Base-by-base conservation (phyloP, 2,888 invertebrate species). In the Chirona hameri region DNA sequence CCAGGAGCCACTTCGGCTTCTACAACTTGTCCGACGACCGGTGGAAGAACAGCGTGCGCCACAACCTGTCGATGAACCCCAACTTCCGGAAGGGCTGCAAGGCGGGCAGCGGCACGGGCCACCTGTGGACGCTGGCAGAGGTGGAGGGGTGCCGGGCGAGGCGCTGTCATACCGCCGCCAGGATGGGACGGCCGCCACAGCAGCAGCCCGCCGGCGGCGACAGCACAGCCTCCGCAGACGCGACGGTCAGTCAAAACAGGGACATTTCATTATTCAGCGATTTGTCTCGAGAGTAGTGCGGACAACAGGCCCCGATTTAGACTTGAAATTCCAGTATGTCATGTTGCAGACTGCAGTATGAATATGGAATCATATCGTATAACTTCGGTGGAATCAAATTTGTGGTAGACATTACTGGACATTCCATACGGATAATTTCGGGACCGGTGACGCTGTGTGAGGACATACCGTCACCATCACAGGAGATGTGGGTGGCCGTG, bases 31-130 rank as follows among this genome's bases (percentile, higher is more conserved):
- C 95, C 87, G 96, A 96, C 86, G 96, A 96, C 87, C 92, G 95
- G 86, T 96, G 96, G 96, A 96, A 96, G 89, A 96, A 96, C 87
- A 96, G 95, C 0, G 95, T 96, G 1, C 90, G 96, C 85, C 96
- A 96, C 88, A 96, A 96, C 88, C 89, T 96, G 27, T 95, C 95
- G 60, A 96, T 96, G 87, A 96, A 96, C 89, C 96, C 96, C 0
- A 95, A 96, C 88, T 96, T 96, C 88, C 91, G 93, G 69, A 96
- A 96, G 88, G 95, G 95, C 0, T 93, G 93, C 24, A 93, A 96
- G 86, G 95, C 95, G 0, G 91, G 94, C 0, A 94, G 95, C 86
- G 96, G 96, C 3, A 95, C 95, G 2, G 96, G 96, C 0, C 96
- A 96, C 88, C 90, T 95, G 69, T 96, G 96, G 96, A 95, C 94